Evolutionary conservation across 1,140 invertebrate genomes (phyloP), one percentile per base, ranked within the genome.

Genomic region (Periplaneta americana): DNA sequence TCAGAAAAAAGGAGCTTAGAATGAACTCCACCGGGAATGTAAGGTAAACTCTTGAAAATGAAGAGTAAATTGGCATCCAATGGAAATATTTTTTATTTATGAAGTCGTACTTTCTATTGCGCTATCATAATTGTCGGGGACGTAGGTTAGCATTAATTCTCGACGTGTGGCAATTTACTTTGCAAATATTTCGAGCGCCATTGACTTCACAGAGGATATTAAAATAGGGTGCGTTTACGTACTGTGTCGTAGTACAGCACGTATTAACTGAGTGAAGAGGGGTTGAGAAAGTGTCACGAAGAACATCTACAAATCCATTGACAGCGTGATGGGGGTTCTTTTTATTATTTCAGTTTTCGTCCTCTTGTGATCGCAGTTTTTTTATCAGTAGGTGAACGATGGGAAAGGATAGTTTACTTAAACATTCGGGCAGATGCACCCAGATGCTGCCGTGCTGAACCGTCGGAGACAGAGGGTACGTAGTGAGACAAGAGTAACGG

Each of bases 321-420:
- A n/a, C n/a, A n/a, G n/a, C n/a, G n/a, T n/a, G 48, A 5, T n/a
- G 22, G 10, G 48, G 48, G 3, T 66, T 28, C n/a, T 66, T 66
- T 66, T 66, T 66, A 66, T 66, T 66, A 66, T 66, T 66, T 66
- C 48, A 66, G 28, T 66, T 66, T 66, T n/a, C 48, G 48, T 66
- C 28, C 48, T 66, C 48, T 66, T 66, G 48, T 66, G n/a, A 66
- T n/a, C 22, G n/a, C 48, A 66, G 48, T 66, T 66, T 48, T 48
- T 66, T 66, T 66, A 57, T 66, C 39, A 78, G 77, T 11, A n/a
- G 77, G 77, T 37, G n/a, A n/a, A 22, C 17, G 18, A 33, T 37
- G 32, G 48, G 48, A 66, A 48, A 74, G 79, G 79, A 80, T 80
- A 32, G 79, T 39, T 80, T 80, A 80, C 79, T 80, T 80, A 80